Conservation (phyloP, 2,797 vertebrate species). For the Atherinosoma microstoma region DNA sequence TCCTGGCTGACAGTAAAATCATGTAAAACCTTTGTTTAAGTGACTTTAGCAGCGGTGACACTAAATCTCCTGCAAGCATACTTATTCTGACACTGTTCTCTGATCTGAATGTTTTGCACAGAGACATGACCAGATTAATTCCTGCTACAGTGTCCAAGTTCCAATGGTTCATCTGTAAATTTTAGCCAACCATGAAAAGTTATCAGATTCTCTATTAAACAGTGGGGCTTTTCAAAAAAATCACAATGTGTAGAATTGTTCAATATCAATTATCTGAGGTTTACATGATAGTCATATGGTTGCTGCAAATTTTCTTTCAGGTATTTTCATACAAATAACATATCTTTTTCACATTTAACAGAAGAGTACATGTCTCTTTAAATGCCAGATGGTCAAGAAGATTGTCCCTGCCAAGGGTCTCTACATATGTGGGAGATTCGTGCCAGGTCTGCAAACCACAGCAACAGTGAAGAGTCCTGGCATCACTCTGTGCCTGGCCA, state of each 20-base stretch:
- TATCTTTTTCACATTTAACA: conserved; percentile 1
- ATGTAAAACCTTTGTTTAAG: background rate
- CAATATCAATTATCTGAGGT: conserved; percentile 13
- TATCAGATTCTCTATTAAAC: conserved; percentile 7
- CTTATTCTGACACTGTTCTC: background rate
- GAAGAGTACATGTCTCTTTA: conserved; percentile 24
- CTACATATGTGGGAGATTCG: conserved; percentile 16
- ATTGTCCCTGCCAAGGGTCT: conserved; percentile 21
- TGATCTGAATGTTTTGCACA: background rate
- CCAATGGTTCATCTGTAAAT: conserved; percentile 10
- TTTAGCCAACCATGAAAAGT: conserved; percentile 5
- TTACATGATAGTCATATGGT: conserved; percentile 28
- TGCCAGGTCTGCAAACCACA: conserved; percentile 30
- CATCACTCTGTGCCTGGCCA: conserved; percentile 24
- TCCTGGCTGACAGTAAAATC: conserved; percentile 4
- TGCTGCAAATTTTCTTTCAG: conserved; percentile 14
- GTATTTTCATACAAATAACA: conserved; percentile 33
- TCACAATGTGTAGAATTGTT: background rate
- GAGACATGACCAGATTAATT: conserved; percentile 2
- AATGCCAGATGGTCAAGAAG: conserved; percentile 45
- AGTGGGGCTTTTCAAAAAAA: conserved; percentile 2
- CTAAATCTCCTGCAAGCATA: background rate
- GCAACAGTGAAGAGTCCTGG: conserved; percentile 29
- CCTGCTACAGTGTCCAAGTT: background rate
- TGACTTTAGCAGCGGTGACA: background rate